phyloP scores from a whole-genome alignment of 2,888 invertebrate species.

The Galerucella nymphaeae region DNA sequence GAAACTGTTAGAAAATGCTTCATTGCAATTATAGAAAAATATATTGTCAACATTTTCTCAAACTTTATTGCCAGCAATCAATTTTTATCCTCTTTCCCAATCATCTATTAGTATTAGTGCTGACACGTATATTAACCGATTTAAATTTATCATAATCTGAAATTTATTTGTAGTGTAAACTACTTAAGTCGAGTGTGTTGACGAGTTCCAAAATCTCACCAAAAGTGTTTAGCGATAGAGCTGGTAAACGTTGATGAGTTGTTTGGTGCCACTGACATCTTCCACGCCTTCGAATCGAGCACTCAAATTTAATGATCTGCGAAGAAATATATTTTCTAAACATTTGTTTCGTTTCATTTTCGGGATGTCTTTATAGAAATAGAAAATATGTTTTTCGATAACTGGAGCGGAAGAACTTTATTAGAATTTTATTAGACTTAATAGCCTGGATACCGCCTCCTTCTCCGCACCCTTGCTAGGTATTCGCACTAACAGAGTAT shows the following conservation, averaged over 20 bases:
- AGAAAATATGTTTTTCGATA: background rate
- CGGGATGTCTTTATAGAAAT: background rate
- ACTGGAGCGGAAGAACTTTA: background rate
- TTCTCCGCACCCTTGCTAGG: no score
- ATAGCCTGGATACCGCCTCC: no score
- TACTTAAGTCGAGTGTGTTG: conserved; percentile 11
- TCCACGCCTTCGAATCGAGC: background rate
- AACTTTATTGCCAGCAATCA: no score
- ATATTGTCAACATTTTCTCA: no score
- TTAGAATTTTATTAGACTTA: no score
- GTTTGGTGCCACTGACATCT: conserved; percentile 14
- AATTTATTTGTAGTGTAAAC: conserved; percentile 4
- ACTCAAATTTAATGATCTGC: conserved; percentile 1
- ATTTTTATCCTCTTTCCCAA: no score
- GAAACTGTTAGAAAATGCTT: background rate
- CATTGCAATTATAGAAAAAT: no score
- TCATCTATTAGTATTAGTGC: no score
- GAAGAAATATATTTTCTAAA: background rate
- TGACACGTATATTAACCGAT: background rate
- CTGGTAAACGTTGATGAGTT: conserved; percentile 13
- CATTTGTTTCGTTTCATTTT: background rate
- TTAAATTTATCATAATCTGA: background rate
- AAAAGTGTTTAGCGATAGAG: conserved; percentile 17
- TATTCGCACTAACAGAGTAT: no score
- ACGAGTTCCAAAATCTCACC: conserved; percentile 6